phyloP scores from a whole-genome alignment of 2,888 invertebrate species.

The Patella depressa region DNA sequence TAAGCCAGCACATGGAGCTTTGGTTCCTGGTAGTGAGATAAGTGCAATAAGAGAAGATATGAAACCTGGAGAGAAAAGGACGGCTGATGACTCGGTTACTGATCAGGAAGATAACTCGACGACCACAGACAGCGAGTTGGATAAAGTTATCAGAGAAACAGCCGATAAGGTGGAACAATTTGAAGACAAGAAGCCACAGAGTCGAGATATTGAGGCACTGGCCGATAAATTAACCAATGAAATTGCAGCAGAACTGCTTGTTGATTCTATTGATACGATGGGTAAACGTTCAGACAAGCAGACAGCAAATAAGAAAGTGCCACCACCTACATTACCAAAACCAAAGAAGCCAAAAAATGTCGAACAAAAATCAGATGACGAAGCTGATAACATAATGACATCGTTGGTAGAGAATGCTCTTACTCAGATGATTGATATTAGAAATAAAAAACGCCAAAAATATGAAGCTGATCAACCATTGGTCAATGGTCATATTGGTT shows the following conservation, averaged over 20 bases:
- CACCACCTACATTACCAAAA: constrained; percentile 48
- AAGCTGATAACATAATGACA: constrained; percentile 56
- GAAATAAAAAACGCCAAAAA: constrained; percentile 32
- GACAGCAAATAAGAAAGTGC: constrained; percentile 35
- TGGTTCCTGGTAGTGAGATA: constrained; percentile 58
- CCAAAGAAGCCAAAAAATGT: constrained; percentile 35
- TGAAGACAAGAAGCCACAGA: constrained; percentile 14
- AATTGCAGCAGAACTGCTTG: constrained; percentile 50
- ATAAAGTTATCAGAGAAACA: constrained; percentile 34
- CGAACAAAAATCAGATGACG: constrained; percentile 34
- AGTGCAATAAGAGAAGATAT: constrained; percentile 17
- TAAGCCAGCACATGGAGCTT: constrained; percentile 50
- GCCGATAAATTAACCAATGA: constrained; percentile 60
- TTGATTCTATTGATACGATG: constrained; percentile 49
- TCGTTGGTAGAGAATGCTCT: constrained; percentile 63
- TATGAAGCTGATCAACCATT: constrained; percentile 19
- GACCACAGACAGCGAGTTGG: constrained; percentile 42
- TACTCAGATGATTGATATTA: constrained; percentile 59
- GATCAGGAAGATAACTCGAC: constrained; percentile 36
- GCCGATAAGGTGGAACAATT: constrained; percentile 36
- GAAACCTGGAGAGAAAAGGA: not conserved
- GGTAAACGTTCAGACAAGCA: constrained; percentile 46
- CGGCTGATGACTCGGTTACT: constrained; percentile 28
- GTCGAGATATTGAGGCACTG: constrained; percentile 25
- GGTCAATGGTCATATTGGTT: constrained; percentile 25